Evolutionary conservation across 2,797 vertebrate genomes (phyloP), one percentile per base, ranked within the genome.

Genomic region (Oryzias sinensis): DNA sequence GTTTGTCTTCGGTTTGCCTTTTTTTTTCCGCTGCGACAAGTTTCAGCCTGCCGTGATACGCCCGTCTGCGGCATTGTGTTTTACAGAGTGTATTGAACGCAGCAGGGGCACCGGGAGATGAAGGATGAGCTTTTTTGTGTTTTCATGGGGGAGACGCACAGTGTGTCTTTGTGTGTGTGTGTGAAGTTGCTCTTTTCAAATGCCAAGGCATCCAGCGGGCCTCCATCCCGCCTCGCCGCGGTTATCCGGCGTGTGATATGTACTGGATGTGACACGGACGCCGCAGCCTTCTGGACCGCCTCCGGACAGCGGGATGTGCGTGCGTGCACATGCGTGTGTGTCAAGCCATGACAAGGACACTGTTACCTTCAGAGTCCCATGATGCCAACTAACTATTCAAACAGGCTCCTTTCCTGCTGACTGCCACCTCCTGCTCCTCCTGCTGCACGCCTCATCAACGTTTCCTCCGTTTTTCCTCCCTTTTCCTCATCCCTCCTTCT

Each of bases 331-430:
- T 41, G 60, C 46, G 53, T 53, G 49, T 49, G 50, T 58, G 64
- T 52, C 53, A 41, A 22, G 58, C 20, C 57, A 74, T 72, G 87
- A 86, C 90, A 90, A 92, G 90, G 89, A 89, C 88, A 45, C 75
- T 1, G 80, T 85, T 90, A 88, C 90, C 87, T 91, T 90, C 88
- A 88, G 77, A 86, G 81, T 89, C 88, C 88, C 87, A 85, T 69
- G 76, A 71, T 76, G 70, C 83, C 80, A 43, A 57, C 70, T 77
- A 82, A 80, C 79, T 81, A 75, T 77, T 83, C 77, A 84, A 42
- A 55, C 53, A 62, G 74, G 65, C 53, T 74, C 64, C 65, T 59
- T 74, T 72, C 84, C 80, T 65, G 55, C 74, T 65, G 59, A 63
- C 70, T 79, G 68, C 72, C 59, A 24, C 65, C 74, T 64, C 71